These are phyloP conservation scores for Lagopus muta DNA, from an alignment of 2,113 vertebrate genomes.

Conservation along the genomic window DNA sequence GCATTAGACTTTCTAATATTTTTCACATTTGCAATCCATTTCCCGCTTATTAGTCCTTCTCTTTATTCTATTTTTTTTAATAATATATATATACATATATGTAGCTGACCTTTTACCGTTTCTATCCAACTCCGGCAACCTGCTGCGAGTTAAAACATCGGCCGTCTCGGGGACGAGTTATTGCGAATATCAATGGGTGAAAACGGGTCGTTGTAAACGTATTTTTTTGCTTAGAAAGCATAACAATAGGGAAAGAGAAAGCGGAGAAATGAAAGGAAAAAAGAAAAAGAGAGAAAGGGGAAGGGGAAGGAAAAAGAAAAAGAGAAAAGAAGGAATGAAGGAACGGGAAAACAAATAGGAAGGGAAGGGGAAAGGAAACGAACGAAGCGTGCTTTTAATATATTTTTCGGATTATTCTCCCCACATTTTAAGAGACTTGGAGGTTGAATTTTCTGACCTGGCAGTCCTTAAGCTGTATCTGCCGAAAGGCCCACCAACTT, in stretches of 20 bases:
- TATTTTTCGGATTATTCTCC: neutral
- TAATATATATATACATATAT: too few species aligned
- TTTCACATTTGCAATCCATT: neutral
- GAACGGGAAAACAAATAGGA: neutral
- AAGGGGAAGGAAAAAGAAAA: neutral
- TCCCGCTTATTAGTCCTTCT: neutral
- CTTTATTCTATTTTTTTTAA: neutral
- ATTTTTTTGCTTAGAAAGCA: neutral
- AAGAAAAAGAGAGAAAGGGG: too few species aligned
- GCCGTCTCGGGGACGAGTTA: neutral
- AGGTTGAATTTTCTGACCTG: neutral
- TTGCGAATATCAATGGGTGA: neutral
- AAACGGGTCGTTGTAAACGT: neutral
- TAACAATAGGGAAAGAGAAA: neutral
- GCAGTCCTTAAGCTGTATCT: neutral
- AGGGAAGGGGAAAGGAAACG: neutral
- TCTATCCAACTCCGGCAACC: neutral
- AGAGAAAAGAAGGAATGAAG: fast-evolving
- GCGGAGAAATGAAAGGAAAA: neutral
- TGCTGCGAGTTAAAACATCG: neutral
- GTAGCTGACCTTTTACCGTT: neutral
- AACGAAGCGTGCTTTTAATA: fast-evolving
- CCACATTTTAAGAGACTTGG: neutral
- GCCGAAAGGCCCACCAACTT: neutral
- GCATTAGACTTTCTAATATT: neutral